Percentiles rank a stretch among this genome's conserved stretches.
Conservation (phyloP, 2,113 vertebrate genomes). For the Poeciliopsis retropinna region DNA sequence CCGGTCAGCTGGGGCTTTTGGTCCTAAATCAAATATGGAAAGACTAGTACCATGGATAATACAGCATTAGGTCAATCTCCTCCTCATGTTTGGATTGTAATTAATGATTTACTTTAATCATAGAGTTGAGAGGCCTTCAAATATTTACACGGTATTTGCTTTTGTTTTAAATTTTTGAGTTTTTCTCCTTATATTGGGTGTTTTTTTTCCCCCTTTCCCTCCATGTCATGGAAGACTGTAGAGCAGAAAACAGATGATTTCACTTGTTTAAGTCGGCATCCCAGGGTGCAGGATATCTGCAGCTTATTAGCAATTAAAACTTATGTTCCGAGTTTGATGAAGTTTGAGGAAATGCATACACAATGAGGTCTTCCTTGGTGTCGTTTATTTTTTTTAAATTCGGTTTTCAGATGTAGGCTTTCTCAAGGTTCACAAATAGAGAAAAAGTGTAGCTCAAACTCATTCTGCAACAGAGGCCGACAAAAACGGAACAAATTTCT, state of each 20-base stretch:
- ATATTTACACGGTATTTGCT: slow-evolving; percentile 35
- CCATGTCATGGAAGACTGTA: slow-evolving; percentile 30
- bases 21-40: slow-evolving; percentile 68
- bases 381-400: neutral
- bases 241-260: slow-evolving; percentile 46
- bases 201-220: neutral
- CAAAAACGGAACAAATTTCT: slow-evolving; percentile 8
- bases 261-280: slow-evolving; percentile 24
- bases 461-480: neutral
- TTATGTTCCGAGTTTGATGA: slow-evolving; percentile 8
- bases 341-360: neutral
- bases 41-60: slow-evolving; percentile 50
- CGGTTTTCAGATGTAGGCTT: neutral
- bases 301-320: slow-evolving; percentile 8
- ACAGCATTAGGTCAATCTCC: slow-evolving; percentile 59
- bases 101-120: slow-evolving; percentile 69
- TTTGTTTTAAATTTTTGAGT: slow-evolving; percentile 28
- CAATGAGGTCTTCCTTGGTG: neutral
- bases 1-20: slow-evolving; percentile 59
- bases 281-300: slow-evolving; percentile 2
- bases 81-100: slow-evolving; percentile 57
- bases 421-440: neutral
- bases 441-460: neutral
- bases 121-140: slow-evolving; percentile 35
- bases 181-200: neutral